These are phyloP conservation scores for Malurus melanocephalus DNA, from an alignment of 2,113 vertebrate species.

Conservation along the genomic window DNA sequence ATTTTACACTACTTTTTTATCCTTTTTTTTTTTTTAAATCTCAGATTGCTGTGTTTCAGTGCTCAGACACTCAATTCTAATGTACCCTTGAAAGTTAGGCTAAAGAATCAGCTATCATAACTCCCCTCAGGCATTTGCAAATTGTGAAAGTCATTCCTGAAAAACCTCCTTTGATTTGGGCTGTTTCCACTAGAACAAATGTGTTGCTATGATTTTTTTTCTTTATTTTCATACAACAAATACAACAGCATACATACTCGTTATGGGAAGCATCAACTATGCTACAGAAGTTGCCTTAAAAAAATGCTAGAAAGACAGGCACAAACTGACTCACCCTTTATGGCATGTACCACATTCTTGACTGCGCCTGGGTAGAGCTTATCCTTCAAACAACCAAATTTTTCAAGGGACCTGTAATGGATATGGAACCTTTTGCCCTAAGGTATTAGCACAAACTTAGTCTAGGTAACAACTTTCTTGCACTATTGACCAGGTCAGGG, in stretches of 20 bases:
- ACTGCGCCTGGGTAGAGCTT: neutral
- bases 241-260: neutral
- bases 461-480: neutral
- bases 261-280: neutral
- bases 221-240: neutral
- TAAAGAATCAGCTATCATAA: neutral
- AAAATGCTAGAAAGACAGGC: neutral
- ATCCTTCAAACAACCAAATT: slow-evolving; percentile 3
- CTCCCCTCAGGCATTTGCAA: neutral
- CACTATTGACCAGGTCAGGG: neutral
- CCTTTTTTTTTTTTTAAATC: neutral
- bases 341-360: neutral
- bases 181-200: neutral
- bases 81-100: neutral
- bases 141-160: slow-evolving; percentile 9
- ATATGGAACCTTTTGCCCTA: neutral
- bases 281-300: neutral
- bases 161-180: neutral
- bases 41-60: neutral
- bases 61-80: neutral
- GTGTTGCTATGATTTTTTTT: neutral
- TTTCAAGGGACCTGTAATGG: neutral
- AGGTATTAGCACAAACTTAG: slow-evolving; percentile 13
- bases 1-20: neutral
- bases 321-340: neutral